These are phyloP conservation scores for Ylistrum balloti DNA, from an alignment of 1,140 invertebrate species.

Conservation along the genomic window DNA sequence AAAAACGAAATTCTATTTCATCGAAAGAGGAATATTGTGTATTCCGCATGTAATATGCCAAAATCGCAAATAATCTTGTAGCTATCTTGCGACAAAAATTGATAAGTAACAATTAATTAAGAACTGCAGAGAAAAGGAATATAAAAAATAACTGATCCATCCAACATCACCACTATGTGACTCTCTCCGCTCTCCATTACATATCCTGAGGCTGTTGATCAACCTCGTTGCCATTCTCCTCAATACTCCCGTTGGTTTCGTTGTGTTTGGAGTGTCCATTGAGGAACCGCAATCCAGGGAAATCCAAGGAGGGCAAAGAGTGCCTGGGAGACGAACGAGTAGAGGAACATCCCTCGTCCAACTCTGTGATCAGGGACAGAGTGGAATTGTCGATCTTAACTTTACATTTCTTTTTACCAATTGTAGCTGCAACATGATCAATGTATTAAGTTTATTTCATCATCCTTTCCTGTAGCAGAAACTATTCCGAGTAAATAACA, in stretches of 20 bases:
- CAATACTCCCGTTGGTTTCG: constrained; percentile 54
- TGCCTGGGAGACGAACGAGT: constrained; percentile 55
- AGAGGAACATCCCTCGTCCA: constrained; percentile 31
- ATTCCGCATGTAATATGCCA: neutral
- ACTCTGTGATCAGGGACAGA: constrained; percentile 46
- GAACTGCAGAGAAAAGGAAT: too few species aligned
- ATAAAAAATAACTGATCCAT: neutral
- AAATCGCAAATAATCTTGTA: neutral
- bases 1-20: too few species aligned
- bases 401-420: constrained; percentile 59
- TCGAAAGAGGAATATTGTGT: too few species aligned
- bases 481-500: too few species aligned
- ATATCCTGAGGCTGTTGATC: neutral
- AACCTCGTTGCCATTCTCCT: neutral
- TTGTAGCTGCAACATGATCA: constrained; percentile 49
- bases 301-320: constrained; percentile 59
- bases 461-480: too few species aligned
- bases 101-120: neutral
- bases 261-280: constrained; percentile 64
- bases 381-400: constrained; percentile 54
- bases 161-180: neutral
- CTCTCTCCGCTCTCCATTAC: neutral
- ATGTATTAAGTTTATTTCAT: too few species aligned
- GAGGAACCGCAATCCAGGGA: constrained; percentile 53
- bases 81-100: neutral